Base-by-base conservation (phyloP, 2,888 invertebrate genomes). In the Cataglyphis albicans region DNA sequence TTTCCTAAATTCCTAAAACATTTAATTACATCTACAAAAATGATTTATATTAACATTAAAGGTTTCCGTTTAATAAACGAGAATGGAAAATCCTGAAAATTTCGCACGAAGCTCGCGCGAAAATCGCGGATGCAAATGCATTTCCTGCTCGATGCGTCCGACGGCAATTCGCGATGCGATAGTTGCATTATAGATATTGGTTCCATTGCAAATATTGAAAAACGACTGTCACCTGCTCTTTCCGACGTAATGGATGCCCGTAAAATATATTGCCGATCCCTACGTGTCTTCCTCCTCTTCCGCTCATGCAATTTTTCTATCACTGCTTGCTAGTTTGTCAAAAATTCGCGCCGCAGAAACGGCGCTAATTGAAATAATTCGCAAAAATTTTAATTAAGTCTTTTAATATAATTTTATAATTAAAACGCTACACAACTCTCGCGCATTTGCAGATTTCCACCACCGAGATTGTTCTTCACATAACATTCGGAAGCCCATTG, bases 141-240 rank as follows among this genome's bases (percentile, higher is more conserved):
- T 81, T 81, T 83, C 29, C 63, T 29, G 52, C 35, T 57, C 59
- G 73, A 86, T 68, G 52, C 61, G 41, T 12, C 85, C 57, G 57
- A 68, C 48, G 82, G 64, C 78, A 78, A 84, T 76, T 75, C 57
- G 61, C 70, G 55, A 32, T 32, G 70, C 18, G 25, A 4, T 55
- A 59, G 52, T 18, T 52, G 35, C 32, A 44, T 41, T 57, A 21
- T 57, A 59, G 48, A 44, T 68, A 64, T 78, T 63, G 68, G 38
- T n/a, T 6, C 48, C 48, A 68, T 76, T 61, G 76, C 76, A 84
- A 84, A 81, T 85, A 85, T 83, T 85, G 82, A 85, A 85, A 83
- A 83, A 86, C 52, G 64, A 70, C 67, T 85, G 78, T 78, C 85
- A 82, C 57, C 64, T 83, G 73, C 74, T 68, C 78, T 83, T 78